Evolutionary conservation across 1,140 invertebrate species (phyloP), one percentile per base, ranked within the genome.

Genomic region (Globodera ellingtonae): DNA sequence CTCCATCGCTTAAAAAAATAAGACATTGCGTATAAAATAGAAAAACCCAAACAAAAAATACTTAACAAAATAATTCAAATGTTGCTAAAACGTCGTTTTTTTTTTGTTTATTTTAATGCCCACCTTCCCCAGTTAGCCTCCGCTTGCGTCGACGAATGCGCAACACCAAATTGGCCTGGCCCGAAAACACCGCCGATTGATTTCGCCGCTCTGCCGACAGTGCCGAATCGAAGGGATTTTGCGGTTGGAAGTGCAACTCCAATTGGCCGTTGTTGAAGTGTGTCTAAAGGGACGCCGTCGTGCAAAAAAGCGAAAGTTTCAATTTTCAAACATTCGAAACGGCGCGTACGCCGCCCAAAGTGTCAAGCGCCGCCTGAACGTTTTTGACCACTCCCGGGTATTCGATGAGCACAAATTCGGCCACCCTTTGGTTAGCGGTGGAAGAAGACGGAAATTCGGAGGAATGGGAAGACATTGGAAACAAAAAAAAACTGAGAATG

Each of bases 331-430:
- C 86, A 47, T 74, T 48, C 48, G 56, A 47, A 46, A 89, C 78
- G 15, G 69, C 70, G 6, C 72, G 46, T 8, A 86, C 18, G 50
- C 87, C 87, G 35, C 86, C 86, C n/a, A 89, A 76, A 8, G 87
- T 89, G 46, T 78, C 72, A 47, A 88, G 52, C 13, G 87, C 86
- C 48, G 81, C 80, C 21, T 89, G 84, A 6, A 81, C 70, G 81
- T 88, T 85, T 66, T 84, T 83, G 24, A 88, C 71, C 24, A 88
- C 79, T 50, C 84, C 87, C 7, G 87, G 87, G 83, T 89, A 86
- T 71, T 89, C 75, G 46, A 88, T 78, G 5, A 88, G 56, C 3
- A 85, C 73, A 65, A 88, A 80, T 15, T 87, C 78, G 24, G 46
- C 7, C 6, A 69, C 35, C 18, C 35, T n/a, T 47, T 70, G 67